Evolutionary conservation across 2,113 vertebrate genomes (phyloP).

Genomic region (Oreochromis tanganicae): DNA sequence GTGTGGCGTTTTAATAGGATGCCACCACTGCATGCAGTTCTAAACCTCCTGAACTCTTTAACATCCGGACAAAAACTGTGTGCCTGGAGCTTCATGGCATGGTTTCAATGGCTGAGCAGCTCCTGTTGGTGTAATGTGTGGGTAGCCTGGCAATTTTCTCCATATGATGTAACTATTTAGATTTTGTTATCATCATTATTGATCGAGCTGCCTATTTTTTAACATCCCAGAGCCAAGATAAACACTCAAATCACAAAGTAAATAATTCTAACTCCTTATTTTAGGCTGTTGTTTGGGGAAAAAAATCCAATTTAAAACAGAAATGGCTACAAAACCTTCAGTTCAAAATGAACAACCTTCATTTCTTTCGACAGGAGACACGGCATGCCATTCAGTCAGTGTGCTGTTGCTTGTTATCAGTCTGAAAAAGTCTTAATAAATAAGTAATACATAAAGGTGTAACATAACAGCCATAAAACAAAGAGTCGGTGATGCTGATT

Average conservation of each 20-base stretch:
- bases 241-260: neutral
- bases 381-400: neutral
- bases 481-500: neutral
- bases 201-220: neutral
- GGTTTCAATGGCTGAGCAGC: neutral
- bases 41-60: neutral
- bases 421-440: neutral
- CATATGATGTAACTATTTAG: neutral
- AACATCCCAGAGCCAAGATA: neutral
- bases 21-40: neutral
- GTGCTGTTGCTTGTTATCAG: neutral
- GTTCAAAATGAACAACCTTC: neutral
- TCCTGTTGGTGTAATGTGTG: neutral
- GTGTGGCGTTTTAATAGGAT: neutral
- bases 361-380: neutral
- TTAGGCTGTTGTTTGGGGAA: accelerated
- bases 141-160: neutral
- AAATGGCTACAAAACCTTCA: neutral
- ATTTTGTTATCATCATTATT: neutral
- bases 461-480: neutral
- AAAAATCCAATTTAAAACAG: neutral
- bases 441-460: neutral
- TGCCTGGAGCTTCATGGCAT: neutral
- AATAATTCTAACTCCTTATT: accelerated
- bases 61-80: neutral